Base-by-base conservation (phyloP, 2,888 invertebrate species). In the Opisthograptis luteolata region DNA sequence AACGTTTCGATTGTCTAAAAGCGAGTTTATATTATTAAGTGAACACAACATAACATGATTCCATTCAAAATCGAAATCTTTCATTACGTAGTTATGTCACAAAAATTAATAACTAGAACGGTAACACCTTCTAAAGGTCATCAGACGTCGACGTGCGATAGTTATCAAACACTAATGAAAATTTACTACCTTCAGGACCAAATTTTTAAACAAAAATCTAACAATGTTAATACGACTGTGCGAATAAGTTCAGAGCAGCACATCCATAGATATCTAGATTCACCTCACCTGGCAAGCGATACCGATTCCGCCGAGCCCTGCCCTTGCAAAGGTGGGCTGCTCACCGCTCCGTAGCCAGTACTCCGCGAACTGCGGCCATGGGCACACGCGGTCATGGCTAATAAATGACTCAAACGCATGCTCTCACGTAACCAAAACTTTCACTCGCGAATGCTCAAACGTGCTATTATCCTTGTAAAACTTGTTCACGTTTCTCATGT, bases 251-350 rank as follows among this genome's bases (percentile, higher is more conserved):
- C 8, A 7, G 14, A 12, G 32, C 15, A 31, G 58, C 73, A 65
- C 64, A 70, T 74, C 72, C 68, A 66, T 55, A 57, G 52, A 61
- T 70, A 73, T 53, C 54, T 66, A 73, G 66, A 64, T 71, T 69
- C 64, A 55, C 60, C 68, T 73, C 66, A 82, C 82, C 82, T 81
- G 81, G 55, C 67, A 72, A 66, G 67, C 73, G 70, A 69, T 66
- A 73, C 66, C 66, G 68, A 68, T 65, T 73, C 70, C 17, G 66
- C 70, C 62, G 54, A 59, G 46, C 55, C 63, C 60, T 60, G 32
- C 40, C 46, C n/a, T 12, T 53, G 56, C 66, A 47, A 69, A 74
- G 73, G 73, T 71, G 60, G 61, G 66, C 14, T 44, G 3, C n/a
- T 60, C 39, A 19, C 39, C 19, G n/a, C 32, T 44, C 24, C 22